phyloP scores from a whole-genome alignment of 2,797 vertebrate genomes.

The Rhyacichthys aspro region DNA sequence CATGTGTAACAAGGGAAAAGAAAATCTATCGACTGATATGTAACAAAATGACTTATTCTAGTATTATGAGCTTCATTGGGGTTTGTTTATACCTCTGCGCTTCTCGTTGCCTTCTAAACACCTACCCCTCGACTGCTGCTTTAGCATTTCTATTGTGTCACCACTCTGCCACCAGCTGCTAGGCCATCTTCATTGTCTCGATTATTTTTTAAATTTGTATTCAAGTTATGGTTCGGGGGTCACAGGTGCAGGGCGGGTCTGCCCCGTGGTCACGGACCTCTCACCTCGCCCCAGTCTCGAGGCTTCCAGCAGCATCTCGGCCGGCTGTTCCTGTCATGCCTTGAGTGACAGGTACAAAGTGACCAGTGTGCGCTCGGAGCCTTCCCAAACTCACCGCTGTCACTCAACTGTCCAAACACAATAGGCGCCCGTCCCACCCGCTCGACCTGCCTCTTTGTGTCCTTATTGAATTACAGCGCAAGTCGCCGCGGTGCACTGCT shows the following conservation, averaged over 20 bases:
- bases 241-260: constrained; percentile 21
- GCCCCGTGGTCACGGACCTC: constrained; percentile 48
- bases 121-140: not conserved
- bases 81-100: not conserved
- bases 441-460: constrained; percentile 61
- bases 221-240: not conserved
- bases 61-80: no score
- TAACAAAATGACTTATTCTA: no score
- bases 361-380: constrained; percentile 51
- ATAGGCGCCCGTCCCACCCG: constrained; percentile 42
- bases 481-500: constrained; percentile 50
- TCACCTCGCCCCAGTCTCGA: constrained; percentile 51
- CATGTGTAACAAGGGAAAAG: no score
- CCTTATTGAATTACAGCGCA: constrained; percentile 75
- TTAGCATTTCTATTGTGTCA: not conserved
- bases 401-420: constrained; percentile 76
- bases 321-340: constrained; percentile 49
- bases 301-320: constrained; percentile 23
- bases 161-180: constrained; percentile 43
- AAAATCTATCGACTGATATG: no score
- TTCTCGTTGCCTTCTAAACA: not conserved
- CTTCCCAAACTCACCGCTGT: constrained; percentile 61
- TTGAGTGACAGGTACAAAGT: constrained; percentile 81
- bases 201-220: not conserved
- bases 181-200: constrained; percentile 13